phyloP scores from a whole-genome alignment of 2,888 invertebrate species.

The Drosophila nr. medialis region DNA sequence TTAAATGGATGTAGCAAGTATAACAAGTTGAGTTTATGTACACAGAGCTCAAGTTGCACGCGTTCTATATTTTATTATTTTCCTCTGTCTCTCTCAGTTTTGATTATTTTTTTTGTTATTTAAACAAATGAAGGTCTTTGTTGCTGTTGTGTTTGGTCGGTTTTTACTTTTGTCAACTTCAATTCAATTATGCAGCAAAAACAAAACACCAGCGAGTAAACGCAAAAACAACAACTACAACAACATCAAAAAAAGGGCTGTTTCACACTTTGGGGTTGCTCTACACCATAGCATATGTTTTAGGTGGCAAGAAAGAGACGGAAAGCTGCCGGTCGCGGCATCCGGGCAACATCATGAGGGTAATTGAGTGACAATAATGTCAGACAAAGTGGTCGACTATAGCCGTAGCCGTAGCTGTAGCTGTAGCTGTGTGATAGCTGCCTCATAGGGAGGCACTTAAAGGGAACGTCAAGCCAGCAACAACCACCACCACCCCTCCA shows the following conservation, averaged over 20 bases:
- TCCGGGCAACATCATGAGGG: conserved; percentile 81
- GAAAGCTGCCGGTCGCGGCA: conserved; percentile 36
- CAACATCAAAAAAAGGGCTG: conserved; percentile 52
- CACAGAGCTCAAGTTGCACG: conserved; percentile 29
- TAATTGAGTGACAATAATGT: conserved; percentile 84
- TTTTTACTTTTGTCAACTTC: conserved; percentile 80
- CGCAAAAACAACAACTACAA: conserved; percentile 4
- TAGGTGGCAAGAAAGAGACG: conserved; percentile 35
- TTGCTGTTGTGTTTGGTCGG: conserved; percentile 40
- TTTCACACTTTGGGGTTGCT: conserved; percentile 69
- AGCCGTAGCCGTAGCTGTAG: conserved; percentile 23
- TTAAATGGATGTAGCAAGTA: conserved; percentile 4
- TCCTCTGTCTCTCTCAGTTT: not conserved
- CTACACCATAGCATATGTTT: conserved; percentile 3
- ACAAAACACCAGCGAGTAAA: conserved; percentile 27
- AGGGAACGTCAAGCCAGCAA: conserved; percentile 19
- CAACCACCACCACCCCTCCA: not conserved
- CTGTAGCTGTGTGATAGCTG: conserved; percentile 4
- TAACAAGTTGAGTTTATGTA: conserved; percentile 43
- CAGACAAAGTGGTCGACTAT: conserved; percentile 71
- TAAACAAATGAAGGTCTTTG: conserved; percentile 66
- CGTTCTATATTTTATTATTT: conserved; percentile 7
- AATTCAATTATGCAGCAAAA: conserved; percentile 82
- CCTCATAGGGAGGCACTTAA: conserved; percentile 64
- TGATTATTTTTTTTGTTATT: conserved; percentile 37